Percentiles rank a stretch among this genome's conserved stretches.
Evolutionary conservation across 2,888 invertebrate genomes (phyloP).

Genomic region (Phoronis australis): DNA sequence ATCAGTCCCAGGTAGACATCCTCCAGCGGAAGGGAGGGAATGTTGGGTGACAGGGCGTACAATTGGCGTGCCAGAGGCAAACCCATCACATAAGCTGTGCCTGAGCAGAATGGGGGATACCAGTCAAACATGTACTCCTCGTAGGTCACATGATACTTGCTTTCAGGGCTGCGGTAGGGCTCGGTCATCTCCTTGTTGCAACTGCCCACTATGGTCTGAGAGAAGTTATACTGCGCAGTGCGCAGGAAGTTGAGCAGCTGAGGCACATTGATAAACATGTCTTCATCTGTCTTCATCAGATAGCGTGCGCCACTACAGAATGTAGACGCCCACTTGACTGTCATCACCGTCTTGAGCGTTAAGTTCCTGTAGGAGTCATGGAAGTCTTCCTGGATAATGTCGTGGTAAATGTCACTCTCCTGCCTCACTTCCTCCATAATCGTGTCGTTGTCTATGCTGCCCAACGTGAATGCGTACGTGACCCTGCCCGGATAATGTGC

Average conservation of each 20-base stretch:
- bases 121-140: conserved; percentile 20
- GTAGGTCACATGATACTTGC: conserved; percentile 32
- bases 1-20: conserved; percentile 34
- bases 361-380: conserved; percentile 15
- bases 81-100: conserved; percentile 31
- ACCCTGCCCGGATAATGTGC: too few species aligned
- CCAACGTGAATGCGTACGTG: conserved; percentile 20
- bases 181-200: conserved; percentile 12
- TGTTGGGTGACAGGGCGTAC: conserved; percentile 20
- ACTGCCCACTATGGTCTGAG: conserved; percentile 18
- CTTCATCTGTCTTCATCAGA: conserved; percentile 29
- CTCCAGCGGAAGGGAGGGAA: conserved; percentile 36
- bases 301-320: conserved; percentile 14
- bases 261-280: conserved; percentile 27
- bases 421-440: conserved; percentile 2
- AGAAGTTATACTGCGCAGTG: conserved; percentile 3
- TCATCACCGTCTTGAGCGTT: conserved; percentile 17
- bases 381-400: conserved; percentile 16
- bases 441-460: conserved; percentile 3
- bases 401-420: conserved; percentile 11
- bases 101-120: conserved; percentile 36
- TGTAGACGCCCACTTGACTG: conserved; percentile 14
- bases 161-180: conserved; percentile 2
- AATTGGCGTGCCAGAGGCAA: conserved; percentile 21
- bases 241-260: conserved; percentile 7